Percentiles rank a stretch among this genome's conserved stretches.
Evolutionary conservation across 2,113 vertebrate genomes (phyloP).

Genomic region (Siniperca chuatsi): DNA sequence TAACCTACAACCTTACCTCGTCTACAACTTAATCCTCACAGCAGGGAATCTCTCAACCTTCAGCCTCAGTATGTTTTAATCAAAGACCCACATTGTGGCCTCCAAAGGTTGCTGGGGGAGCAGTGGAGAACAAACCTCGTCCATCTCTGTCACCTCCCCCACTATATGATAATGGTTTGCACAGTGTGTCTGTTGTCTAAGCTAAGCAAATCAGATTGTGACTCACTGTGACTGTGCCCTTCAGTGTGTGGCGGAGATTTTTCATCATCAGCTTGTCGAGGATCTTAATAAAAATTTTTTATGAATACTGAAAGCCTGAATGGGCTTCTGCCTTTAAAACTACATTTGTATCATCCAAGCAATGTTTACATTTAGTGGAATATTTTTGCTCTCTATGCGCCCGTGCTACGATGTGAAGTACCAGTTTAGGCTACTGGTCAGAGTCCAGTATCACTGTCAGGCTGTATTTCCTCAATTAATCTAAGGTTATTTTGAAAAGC

Average conservation of each 20-base stretch:
- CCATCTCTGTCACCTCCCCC: constrained; percentile 72
- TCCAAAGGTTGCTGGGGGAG: constrained; percentile 48
- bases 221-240: constrained; percentile 69
- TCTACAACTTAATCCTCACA: constrained; percentile 51
- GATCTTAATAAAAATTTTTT: constrained; percentile 41
- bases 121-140: constrained; percentile 58
- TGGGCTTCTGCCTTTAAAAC: constrained; percentile 1
- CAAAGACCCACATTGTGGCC: constrained; percentile 55
- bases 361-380: neutral
- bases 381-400: neutral
- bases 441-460: neutral
- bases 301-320: neutral
- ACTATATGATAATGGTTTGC: constrained; percentile 64
- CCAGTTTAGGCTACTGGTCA: neutral
- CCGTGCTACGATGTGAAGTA: neutral
- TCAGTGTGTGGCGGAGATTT: constrained; percentile 59
- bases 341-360: neutral
- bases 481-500: neutral
- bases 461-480: neutral
- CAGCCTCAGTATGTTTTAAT: constrained; percentile 58
- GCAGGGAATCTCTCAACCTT: constrained; percentile 49
- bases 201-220: constrained; percentile 73
- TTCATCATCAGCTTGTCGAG: constrained; percentile 59
- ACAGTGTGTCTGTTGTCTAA: constrained; percentile 64
- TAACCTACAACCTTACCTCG: constrained; percentile 31